phyloP scores from a whole-genome alignment of 1,140 invertebrate species.

The Zaprionus inermis region DNA sequence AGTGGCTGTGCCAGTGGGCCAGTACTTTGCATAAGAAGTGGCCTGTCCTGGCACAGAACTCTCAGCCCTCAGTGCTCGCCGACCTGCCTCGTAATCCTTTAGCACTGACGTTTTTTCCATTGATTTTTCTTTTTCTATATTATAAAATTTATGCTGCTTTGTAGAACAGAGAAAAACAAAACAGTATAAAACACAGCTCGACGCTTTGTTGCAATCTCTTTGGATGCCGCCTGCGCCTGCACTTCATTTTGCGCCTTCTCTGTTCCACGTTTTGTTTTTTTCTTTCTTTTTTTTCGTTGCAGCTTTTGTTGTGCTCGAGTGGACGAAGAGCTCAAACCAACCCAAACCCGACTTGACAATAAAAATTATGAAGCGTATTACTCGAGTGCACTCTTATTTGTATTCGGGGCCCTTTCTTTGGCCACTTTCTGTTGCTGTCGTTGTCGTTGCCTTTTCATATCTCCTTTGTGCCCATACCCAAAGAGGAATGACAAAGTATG shows the following conservation, averaged over 20 bases:
- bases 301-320: conserved; percentile 53
- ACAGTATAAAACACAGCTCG: conserved; percentile 20
- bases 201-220: conserved; percentile 54
- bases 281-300: conserved; percentile 13
- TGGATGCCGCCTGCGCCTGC: conserved; percentile 19
- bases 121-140: conserved; percentile 50
- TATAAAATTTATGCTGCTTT: conserved; percentile 60
- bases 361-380: conserved; percentile 65
- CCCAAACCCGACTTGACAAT: conserved; percentile 47
- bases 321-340: conserved; percentile 41
- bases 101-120: conserved; percentile 27
- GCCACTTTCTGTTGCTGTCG: conserved; percentile 35
- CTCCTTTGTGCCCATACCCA: conserved; percentile 23
- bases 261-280: conserved; percentile 11
- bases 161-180: conserved; percentile 14
- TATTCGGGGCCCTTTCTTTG: conserved; percentile 47
- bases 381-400: conserved; percentile 60
- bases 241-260: conserved; percentile 51
- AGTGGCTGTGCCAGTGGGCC: conserved; percentile 22
- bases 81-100: conserved; percentile 36
- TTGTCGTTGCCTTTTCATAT: conserved; percentile 18
- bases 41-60: conserved; percentile 24
- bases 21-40: conserved; percentile 52
- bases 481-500: conserved; percentile 43
- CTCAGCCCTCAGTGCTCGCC: conserved; percentile 7